These are phyloP conservation scores for Chlorodrepanis virens DNA, from an alignment of 2,113 vertebrate genomes.

Conservation along the genomic window DNA sequence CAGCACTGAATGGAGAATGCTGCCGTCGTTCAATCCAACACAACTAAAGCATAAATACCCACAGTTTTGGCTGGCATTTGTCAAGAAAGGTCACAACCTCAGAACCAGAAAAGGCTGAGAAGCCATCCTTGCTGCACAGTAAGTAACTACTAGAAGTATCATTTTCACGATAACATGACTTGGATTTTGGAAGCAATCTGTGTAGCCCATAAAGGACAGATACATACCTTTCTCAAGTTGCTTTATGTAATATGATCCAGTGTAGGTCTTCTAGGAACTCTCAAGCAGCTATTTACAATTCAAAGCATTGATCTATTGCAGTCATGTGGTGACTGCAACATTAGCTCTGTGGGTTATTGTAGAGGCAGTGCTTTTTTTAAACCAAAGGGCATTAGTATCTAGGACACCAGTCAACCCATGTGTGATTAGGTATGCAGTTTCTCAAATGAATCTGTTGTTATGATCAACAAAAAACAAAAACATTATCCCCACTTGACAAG, in stretches of 20 bases:
- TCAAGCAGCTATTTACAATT: constrained; percentile 61
- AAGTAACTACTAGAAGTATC: background rate
- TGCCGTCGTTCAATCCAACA: background rate
- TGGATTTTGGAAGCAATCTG: constrained; percentile 21
- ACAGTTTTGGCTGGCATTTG: background rate
- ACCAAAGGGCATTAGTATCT: constrained; percentile 25
- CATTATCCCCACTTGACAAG: background rate
- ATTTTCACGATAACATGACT: background rate
- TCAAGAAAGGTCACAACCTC: background rate
- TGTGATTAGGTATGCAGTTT: constrained; percentile 34
- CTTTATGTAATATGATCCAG: constrained; percentile 38
- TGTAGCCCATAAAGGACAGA: background rate
- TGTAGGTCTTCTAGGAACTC: constrained; percentile 56
- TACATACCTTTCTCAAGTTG: constrained; percentile 39
- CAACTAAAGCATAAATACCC: background rate
- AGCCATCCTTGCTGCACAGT: background rate
- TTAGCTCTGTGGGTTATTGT: constrained; percentile 22
- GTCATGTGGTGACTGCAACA: constrained; percentile 53
- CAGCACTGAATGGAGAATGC: background rate
- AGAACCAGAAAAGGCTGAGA: background rate
- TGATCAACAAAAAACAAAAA: constrained; percentile 53
- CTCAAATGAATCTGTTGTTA: constrained; percentile 41
- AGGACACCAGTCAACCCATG: constrained; percentile 1
- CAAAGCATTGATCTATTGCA: constrained; percentile 64
- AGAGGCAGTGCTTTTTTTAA: constrained; percentile 63